Evolutionary conservation across 2,113 vertebrate genomes (phyloP).

Genomic region (Paralichthys olivaceus): DNA sequence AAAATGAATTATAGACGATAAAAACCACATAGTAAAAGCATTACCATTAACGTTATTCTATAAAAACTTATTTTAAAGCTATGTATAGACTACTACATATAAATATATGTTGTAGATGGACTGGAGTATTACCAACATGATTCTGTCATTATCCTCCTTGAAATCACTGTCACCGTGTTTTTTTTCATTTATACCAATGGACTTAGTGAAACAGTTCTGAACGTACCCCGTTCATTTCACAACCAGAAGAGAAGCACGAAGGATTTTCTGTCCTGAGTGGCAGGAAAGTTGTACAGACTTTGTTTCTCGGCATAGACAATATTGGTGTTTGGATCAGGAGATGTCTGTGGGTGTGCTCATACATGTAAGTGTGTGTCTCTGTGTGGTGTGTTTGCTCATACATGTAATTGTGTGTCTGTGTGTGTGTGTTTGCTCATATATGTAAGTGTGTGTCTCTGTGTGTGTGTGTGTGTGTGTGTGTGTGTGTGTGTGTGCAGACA

Average conservation of each 20-base stretch:
- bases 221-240: neutral
- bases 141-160: slow-evolving; percentile 7
- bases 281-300: slow-evolving; percentile 28
- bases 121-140: neutral
- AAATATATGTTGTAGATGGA: neutral
- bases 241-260: neutral
- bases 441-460: slow-evolving; percentile 30
- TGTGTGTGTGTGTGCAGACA: slow-evolving; percentile 33
- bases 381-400: slow-evolving; percentile 43
- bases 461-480: slow-evolving; percentile 20
- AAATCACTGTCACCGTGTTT: too few relatives aligned
- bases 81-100: too few relatives aligned
- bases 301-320: slow-evolving; percentile 30
- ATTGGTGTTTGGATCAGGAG: slow-evolving; percentile 19
- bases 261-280: slow-evolving; percentile 38
- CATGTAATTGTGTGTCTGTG: neutral
- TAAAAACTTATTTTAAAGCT: too few relatives aligned
- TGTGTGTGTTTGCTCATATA: slow-evolving; percentile 28
- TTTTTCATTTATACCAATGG: slow-evolving; percentile 3
- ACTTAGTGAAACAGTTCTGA: slow-evolving; percentile 7
- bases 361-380: neutral
- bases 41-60: too few relatives aligned
- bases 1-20: too few relatives aligned
- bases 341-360: slow-evolving; percentile 32
- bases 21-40: too few relatives aligned